Evolutionary conservation across 2,113 vertebrate species (phyloP).

Genomic region (Hippopotamus amphibius): DNA sequence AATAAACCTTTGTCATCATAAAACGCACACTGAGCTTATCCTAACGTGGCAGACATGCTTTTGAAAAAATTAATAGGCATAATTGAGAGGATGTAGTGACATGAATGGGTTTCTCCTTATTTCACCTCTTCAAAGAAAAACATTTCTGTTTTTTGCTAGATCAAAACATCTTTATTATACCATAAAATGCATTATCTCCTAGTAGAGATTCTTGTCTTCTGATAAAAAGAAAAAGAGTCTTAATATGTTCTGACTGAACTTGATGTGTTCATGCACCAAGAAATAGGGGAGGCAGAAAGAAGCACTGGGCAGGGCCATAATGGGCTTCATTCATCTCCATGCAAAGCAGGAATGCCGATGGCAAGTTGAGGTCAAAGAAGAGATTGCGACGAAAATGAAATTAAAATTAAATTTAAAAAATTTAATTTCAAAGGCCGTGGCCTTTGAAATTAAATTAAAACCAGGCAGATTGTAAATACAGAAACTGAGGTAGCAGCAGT

Average conservation of each 20-base stretch:
- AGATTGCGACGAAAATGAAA: background rate
- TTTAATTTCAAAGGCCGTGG: background rate
- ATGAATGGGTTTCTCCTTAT: background rate
- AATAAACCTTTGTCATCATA: background rate
- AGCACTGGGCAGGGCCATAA: background rate
- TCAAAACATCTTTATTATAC: background rate
- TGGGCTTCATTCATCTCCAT: background rate
- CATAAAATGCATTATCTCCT: background rate
- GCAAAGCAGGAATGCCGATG: background rate
- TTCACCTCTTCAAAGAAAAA: background rate
- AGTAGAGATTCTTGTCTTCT: background rate
- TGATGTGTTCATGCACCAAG: background rate
- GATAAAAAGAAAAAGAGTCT: constrained; percentile 47
- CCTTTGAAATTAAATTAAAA: constrained; percentile 19
- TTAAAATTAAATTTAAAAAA: too few species aligned
- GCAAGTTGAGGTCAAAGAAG: background rate
- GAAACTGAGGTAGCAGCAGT: background rate
- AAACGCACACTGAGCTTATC: background rate
- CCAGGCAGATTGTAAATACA: background rate
- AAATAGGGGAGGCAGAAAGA: background rate
- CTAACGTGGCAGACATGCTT: background rate
- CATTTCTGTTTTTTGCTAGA: constrained; percentile 28
- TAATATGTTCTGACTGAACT: constrained; percentile 20
- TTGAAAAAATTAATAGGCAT: background rate
- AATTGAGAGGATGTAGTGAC: background rate